Conservation (phyloP, 1,140 invertebrate species). For the Hestina assimilis region DNA sequence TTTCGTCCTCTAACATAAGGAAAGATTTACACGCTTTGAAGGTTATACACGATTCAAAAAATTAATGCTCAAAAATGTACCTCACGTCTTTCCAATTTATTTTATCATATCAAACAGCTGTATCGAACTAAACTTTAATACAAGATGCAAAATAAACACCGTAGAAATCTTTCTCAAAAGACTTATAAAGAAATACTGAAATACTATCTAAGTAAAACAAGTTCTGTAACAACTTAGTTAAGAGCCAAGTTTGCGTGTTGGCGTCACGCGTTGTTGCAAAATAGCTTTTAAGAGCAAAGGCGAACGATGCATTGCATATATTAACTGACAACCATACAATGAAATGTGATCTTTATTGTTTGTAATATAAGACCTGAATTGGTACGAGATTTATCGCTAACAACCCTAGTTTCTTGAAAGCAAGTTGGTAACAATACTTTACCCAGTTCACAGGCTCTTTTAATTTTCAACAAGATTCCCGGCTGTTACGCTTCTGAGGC, state of each 20-base stretch:
- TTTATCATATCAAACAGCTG: neutral
- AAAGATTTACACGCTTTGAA: too few species aligned
- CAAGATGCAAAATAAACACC: conserved; percentile 9
- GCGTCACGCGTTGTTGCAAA: neutral
- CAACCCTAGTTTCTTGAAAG: neutral
- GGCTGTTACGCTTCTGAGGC: neutral
- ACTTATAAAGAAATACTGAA: neutral
- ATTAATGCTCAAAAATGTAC: neutral
- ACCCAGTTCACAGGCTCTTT: conserved; percentile 11
- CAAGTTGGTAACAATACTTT: conserved; percentile 16
- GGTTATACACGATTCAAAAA: too few species aligned
- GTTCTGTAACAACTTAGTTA: neutral
- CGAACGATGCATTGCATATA: conserved; percentile 6
- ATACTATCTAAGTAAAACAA: neutral
- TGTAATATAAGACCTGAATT: neutral
- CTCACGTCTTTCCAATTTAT: neutral
- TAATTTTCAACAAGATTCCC: conserved; percentile 16
- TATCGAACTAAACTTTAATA: conserved; percentile 1
- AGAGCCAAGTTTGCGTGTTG: neutral
- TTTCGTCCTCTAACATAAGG: too few species aligned
- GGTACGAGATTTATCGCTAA: neutral
- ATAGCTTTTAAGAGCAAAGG: neutral
- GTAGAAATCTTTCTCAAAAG: neutral
- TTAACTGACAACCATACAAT: neutral
- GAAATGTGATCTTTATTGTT: neutral